Conservation (phyloP, 2,888 invertebrate species). For the Caenorhabditis panamensis region DNA sequence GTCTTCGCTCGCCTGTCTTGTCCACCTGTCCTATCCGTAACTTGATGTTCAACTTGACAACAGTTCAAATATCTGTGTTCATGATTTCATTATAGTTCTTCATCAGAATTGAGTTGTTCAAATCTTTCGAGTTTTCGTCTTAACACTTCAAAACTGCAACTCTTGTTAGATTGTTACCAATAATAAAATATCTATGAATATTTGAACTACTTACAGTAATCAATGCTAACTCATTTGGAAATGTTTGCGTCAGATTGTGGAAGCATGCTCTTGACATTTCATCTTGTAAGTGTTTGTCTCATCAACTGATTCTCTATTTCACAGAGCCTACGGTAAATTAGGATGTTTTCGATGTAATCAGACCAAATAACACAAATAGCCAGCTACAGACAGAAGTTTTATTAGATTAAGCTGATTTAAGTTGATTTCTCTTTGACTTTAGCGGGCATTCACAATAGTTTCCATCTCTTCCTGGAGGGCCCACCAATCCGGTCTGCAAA, state of each 20-base stretch:
- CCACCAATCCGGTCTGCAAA: constrained; percentile 29
- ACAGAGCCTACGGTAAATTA: constrained; percentile 43
- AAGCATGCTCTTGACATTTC: constrained; percentile 29
- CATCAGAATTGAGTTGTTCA: too few relatives aligned
- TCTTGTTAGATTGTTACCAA: too few relatives aligned
- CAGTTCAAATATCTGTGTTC: too few relatives aligned
- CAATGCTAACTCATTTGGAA: background rate
- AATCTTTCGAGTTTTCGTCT: too few relatives aligned
- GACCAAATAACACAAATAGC: constrained; percentile 24
- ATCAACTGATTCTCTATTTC: background rate
- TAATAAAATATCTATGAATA: too few relatives aligned
- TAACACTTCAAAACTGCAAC: too few relatives aligned
- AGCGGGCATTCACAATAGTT: constrained; percentile 56
- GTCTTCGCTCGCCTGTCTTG: too few relatives aligned
- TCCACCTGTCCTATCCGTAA: too few relatives aligned
- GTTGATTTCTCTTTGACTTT: constrained; percentile 25
- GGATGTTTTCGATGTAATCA: constrained; percentile 32
- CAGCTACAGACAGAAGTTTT: constrained; percentile 14
- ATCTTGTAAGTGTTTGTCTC: constrained; percentile 44
- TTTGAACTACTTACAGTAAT: background rate
- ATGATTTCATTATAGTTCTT: too few relatives aligned
- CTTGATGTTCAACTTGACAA: too few relatives aligned
- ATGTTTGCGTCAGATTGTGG: constrained; percentile 22
- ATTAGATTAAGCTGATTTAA: constrained; percentile 37
- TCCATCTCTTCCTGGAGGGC: constrained; percentile 46